Base-by-base conservation (phyloP, 2,888 invertebrate genomes). In the Perizoma affinitatum region DNA sequence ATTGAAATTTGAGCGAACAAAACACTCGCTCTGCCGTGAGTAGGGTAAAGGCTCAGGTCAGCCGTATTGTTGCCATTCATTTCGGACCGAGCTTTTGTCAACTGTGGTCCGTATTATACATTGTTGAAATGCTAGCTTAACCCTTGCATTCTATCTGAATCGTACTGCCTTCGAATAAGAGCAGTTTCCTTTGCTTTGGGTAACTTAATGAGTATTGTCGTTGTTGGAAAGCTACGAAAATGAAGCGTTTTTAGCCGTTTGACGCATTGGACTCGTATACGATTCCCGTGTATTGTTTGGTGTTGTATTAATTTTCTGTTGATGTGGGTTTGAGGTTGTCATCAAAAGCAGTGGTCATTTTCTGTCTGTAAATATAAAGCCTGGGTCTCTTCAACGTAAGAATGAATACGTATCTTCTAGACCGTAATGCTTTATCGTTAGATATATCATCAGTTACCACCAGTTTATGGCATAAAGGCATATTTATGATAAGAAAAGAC, bases 241-340 rank as follows among this genome's bases (percentile, higher is more conserved):
- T 79, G 79, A 80, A 83, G 78, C 77, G 79, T 72, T 79, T 76
- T 75, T 76, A 81, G 80, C 77, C 76, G 77, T 75, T 76, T 78
- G 79, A 80, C 79, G 76, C 76, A 80, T 74, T 72, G 65, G 71
- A 65, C 56, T 66, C 59, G 70, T 72, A 74, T 76, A 77, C 77
- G 75, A 78, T 79, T 78, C 70, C 71, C 64, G 69, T 67, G 69
- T 74, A 77, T 76, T 78, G 75, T 78, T 69, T 68, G 69, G 77
- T 74, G 79, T 75, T 79, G 74, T 81, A 81, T 82, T 80, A 79
- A 78, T 79, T 80, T 78, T 78, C 70, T 75, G 79, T 79, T 80
- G 78, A 80, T 76, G 75, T 75, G 80, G 80, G 80, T 81, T 69
- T 67, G 70, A 72, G 71, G 73, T 68, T 70, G 70, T 70, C 1